Conservation (phyloP, 2,888 invertebrate species). For the Escarpia spicata region DNA sequence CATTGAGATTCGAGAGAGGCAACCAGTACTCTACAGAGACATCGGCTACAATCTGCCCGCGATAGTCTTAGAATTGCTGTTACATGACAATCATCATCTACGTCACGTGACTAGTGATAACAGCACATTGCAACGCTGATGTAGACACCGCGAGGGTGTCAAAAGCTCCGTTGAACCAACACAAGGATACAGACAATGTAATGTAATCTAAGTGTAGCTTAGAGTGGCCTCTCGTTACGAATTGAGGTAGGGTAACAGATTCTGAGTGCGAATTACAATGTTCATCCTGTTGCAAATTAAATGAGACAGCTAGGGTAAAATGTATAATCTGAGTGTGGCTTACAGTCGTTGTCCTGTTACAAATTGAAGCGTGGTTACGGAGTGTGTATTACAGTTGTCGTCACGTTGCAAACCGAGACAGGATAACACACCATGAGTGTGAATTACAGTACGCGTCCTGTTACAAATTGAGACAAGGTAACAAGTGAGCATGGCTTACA, state of each 20-base stretch:
- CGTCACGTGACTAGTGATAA: no score
- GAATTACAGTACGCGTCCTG: not conserved
- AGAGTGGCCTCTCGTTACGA: not conserved
- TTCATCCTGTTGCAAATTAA: constrained; percentile 47
- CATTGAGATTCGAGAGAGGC: no score
- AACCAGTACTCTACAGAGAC: no score
- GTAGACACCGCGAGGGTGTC: no score
- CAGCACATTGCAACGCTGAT: no score
- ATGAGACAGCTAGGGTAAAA: no score
- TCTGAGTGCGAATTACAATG: constrained; percentile 38
- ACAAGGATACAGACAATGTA: no score
- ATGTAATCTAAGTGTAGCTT: not conserved
- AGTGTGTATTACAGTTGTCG: constrained; percentile 40
- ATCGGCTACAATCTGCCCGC: no score
- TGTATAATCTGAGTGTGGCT: not conserved
- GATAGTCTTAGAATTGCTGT: no score
- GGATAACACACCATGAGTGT: not conserved
- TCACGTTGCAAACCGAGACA: constrained; percentile 44
- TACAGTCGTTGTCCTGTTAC: not conserved
- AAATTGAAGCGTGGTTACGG: not conserved
- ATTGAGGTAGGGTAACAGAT: not conserved
- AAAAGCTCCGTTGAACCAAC: no score
- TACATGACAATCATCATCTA: no score
- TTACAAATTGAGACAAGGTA: not conserved
- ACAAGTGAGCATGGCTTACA: constrained; percentile 38